Percentiles rank a stretch among this genome's conserved stretches.
Evolutionary conservation across 2,888 invertebrate species (phyloP).

Genomic region (Leptopilina drosophilae): DNA sequence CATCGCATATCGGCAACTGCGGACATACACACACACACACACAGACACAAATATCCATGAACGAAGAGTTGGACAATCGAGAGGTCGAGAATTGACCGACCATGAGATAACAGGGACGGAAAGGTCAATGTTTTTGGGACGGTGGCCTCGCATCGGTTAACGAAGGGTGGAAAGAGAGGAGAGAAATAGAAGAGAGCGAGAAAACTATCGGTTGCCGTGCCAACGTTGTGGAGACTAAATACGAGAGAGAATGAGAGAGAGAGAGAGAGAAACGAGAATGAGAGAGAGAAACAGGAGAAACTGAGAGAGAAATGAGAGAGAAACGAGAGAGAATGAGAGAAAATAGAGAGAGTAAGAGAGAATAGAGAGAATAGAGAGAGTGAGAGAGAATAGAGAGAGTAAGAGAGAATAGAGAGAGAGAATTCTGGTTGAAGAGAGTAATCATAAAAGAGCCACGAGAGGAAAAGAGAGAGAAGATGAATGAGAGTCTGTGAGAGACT

Average conservation of each 20-base stretch:
- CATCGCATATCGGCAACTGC: background rate
- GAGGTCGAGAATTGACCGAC: constrained; percentile 56
- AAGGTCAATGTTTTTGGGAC: constrained; percentile 59
- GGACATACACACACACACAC: no score
- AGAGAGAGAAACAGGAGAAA: no score
- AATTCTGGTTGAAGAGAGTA: constrained; percentile 44
- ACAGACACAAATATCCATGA: background rate
- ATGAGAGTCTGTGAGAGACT: constrained; percentile 48
- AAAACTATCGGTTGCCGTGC: constrained; percentile 34
- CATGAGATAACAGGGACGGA: constrained; percentile 50
- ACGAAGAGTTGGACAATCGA: constrained; percentile 40
- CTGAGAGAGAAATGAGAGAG: no score
- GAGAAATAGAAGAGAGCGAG: constrained; percentile 43
- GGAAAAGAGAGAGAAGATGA: constrained; percentile 44
- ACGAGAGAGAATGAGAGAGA: constrained; percentile 22
- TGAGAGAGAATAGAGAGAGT: no score
- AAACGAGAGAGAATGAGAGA: no score
- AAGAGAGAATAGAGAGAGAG: constrained; percentile 43
- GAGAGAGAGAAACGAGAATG: background rate
- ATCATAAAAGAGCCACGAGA: constrained; percentile 10
- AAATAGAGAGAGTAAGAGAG: constrained; percentile 35
- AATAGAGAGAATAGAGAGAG: no score
- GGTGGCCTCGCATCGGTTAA: constrained; percentile 50
- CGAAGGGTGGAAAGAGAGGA: constrained; percentile 44
- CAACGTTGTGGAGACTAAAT: constrained; percentile 27